Conservation (phyloP, 2,113 vertebrate genomes). For the Seriola rivoliana region DNA sequence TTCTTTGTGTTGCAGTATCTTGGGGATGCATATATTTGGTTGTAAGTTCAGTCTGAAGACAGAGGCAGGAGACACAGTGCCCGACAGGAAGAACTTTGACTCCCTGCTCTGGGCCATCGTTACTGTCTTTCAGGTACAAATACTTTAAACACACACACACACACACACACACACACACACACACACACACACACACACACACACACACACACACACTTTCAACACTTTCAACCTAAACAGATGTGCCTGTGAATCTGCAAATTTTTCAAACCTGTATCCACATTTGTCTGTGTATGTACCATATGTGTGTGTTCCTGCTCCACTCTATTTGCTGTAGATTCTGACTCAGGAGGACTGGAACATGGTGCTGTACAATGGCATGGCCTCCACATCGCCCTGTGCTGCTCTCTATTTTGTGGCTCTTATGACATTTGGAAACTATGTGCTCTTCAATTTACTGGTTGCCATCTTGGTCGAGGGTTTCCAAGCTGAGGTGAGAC, state of each 20-base stretch:
- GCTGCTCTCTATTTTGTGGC: conserved; percentile 98
- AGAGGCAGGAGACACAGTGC: conserved; percentile 96
- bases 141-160: neutral
- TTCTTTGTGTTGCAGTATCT: conserved; percentile 86
- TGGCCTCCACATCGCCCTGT: conserved; percentile 95
- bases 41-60: conserved; percentile 99
- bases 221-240: neutral
- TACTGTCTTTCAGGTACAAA: conserved; percentile 94
- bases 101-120: conserved; percentile 98
- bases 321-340: conserved; percentile 84
- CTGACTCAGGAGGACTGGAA: conserved; percentile 99
- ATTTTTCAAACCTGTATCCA: neutral
- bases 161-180: neutral
- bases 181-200: neutral
- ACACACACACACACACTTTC: neutral
- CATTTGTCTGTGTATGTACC: neutral
- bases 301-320: neutral
- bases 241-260: neutral
- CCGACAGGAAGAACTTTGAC: conserved; percentile 98
- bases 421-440: conserved; percentile 99
- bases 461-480: conserved; percentile 98
- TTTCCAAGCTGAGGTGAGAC: conserved; percentile 96
- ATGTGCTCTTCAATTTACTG: conserved; percentile 97
- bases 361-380: conserved; percentile 96
- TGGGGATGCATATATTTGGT: conserved; percentile 99